Percentiles rank a stretch among this genome's conserved stretches.
phyloP scores from a whole-genome alignment of 1,140 invertebrate species.

The Colletes gigas region DNA sequence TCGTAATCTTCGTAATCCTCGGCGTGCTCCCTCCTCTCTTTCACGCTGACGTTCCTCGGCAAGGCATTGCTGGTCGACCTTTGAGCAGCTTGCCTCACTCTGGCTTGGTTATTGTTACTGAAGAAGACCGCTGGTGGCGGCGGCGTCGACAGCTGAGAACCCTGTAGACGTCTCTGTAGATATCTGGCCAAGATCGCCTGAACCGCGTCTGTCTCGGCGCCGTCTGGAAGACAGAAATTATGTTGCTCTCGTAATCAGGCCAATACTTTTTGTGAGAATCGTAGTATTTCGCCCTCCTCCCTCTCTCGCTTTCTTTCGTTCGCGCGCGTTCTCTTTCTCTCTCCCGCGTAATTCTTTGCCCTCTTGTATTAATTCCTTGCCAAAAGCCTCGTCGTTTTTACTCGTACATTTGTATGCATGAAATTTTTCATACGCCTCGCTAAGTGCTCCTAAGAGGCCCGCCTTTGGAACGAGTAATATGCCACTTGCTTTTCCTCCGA shows the following conservation, averaged over 20 bases:
- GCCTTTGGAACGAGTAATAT: not conserved
- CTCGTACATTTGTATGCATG: slow-evolving; percentile 36
- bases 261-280: slow-evolving; percentile 2
- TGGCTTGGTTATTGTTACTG: slow-evolving; percentile 59
- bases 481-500: too few relatives aligned
- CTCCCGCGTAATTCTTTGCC: not conserved
- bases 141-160: slow-evolving; percentile 67
- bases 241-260: slow-evolving; percentile 66
- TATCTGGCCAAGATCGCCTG: slow-evolving; percentile 72
- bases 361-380: not conserved
- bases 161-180: slow-evolving; percentile 72
- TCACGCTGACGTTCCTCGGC: slow-evolving; percentile 53
- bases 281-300: not conserved
- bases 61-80: slow-evolving; percentile 41
- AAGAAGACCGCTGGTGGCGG: slow-evolving; percentile 72
- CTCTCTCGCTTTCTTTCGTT: not conserved
- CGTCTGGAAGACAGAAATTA: slow-evolving; percentile 72
- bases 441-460: slow-evolving; percentile 24
- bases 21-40: slow-evolving; percentile 48
- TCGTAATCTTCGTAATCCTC: slow-evolving; percentile 73
- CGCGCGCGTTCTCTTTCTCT: not conserved
- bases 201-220: slow-evolving; percentile 69
- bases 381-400: slow-evolving; percentile 12
- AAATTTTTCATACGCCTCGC: slow-evolving; percentile 25
- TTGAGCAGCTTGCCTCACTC: slow-evolving; percentile 51